A percentile compares a stretch with the other conserved stretches of the same genome.
These are phyloP conservation scores for Drosophila meridionalis DNA, from an alignment of 2,888 invertebrate genomes.

Conservation along the genomic window DNA sequence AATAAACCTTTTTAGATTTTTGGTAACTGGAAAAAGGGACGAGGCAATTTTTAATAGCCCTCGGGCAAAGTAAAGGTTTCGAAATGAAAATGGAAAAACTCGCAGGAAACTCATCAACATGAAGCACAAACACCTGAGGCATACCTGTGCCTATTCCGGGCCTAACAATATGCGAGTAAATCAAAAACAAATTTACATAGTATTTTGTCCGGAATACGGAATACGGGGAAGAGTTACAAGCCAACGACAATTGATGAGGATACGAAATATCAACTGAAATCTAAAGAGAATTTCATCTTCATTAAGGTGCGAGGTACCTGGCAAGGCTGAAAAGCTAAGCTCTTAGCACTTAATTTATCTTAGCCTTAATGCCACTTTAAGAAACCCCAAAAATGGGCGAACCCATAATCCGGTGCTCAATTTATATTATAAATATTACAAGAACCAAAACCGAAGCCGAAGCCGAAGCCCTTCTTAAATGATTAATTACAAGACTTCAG, in stretches of 20 bases:
- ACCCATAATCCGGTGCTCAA: conserved; percentile 38
- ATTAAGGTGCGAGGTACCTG: background rate
- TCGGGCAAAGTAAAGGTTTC: conserved; percentile 59
- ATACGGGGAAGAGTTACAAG: background rate
- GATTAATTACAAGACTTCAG: conserved; percentile 70
- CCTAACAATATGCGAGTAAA: conserved; percentile 15
- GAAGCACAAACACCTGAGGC: conserved; percentile 15
- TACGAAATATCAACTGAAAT: background rate
- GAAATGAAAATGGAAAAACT: conserved; percentile 23
- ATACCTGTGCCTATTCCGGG: conserved; percentile 51
- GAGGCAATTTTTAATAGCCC: conserved; percentile 18
- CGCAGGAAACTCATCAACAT: conserved; percentile 61
- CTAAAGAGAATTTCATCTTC: background rate
- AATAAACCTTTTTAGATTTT: conserved; percentile 50
- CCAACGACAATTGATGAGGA: background rate
- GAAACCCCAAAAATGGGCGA: conserved; percentile 1
- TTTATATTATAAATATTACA: conserved; percentile 73
- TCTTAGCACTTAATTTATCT: conserved; percentile 45
- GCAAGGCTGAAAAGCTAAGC: conserved; percentile 12
- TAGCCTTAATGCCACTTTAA: background rate
- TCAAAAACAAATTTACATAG: conserved; percentile 23
- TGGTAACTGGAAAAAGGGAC: conserved; percentile 4
- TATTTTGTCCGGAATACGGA: background rate
- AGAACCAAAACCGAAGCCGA: background rate
- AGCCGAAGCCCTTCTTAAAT: conserved; percentile 38